A percentile compares a stretch with the other conserved stretches of the same genome.
phyloP scores from a whole-genome alignment of 2,888 invertebrate genomes.

The Platycheirus albimanus region DNA sequence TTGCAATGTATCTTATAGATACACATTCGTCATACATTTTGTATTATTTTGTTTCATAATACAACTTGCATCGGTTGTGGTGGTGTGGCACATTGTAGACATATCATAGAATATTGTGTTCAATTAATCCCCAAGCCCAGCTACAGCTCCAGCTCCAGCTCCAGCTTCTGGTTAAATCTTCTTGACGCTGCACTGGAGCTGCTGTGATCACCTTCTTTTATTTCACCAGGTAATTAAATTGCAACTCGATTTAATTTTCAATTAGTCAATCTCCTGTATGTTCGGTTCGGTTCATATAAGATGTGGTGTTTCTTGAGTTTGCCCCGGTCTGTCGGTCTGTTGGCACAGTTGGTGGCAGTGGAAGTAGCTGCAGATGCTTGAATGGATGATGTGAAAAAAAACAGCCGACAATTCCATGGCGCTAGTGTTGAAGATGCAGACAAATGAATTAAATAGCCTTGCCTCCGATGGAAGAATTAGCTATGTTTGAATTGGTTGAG shows the following conservation, averaged over 20 bases:
- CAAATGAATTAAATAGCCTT: conserved; percentile 67
- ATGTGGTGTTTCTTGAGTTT: conserved; percentile 28
- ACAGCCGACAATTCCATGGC: conserved; percentile 12
- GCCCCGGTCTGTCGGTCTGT: background rate
- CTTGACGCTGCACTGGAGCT: conserved; percentile 48
- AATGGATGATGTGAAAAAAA: conserved; percentile 42
- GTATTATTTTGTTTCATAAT: conserved; percentile 28
- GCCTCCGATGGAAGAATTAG: conserved; percentile 35
- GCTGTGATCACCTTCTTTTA: conserved; percentile 65
- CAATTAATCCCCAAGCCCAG: conserved; percentile 72
- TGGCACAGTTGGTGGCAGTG: conserved; percentile 14
- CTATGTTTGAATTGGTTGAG: conserved; percentile 39
- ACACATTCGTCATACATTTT: conserved; percentile 31
- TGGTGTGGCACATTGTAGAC: background rate
- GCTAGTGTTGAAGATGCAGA: conserved; percentile 39
- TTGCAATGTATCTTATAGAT: conserved; percentile 37
- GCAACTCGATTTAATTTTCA: conserved; percentile 73
- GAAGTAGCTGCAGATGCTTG: conserved; percentile 2
- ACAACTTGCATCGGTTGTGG: conserved; percentile 16
- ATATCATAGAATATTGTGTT: conserved; percentile 55
- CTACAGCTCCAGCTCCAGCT: no score
- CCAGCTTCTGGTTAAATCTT: conserved; percentile 61
- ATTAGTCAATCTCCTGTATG: conserved; percentile 68
- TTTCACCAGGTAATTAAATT: conserved; percentile 72
- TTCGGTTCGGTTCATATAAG: background rate